Evolutionary conservation across 2,113 vertebrate genomes (phyloP).

Genomic region (Mugil cephalus): DNA sequence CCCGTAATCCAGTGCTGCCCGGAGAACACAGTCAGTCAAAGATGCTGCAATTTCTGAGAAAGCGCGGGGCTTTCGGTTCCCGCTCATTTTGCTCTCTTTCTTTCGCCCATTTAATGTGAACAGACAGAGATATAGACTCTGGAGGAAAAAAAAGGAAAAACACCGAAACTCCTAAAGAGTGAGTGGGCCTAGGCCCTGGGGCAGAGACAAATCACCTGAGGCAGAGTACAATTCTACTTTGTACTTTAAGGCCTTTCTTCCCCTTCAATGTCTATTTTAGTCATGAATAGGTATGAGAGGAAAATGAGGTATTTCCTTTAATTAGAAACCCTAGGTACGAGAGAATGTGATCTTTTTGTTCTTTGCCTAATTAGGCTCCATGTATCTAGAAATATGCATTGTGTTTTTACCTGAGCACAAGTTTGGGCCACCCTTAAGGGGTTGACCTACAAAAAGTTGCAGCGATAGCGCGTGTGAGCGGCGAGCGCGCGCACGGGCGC

Average conservation of each 20-base stretch:
- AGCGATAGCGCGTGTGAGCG: slow-evolving; percentile 5
- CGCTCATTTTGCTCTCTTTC: slow-evolving; percentile 3
- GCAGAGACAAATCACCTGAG: slow-evolving; percentile 73
- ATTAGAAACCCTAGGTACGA: slow-evolving; percentile 76
- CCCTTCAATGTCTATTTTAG: slow-evolving; percentile 73
- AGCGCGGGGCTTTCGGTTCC: slow-evolving; percentile 23
- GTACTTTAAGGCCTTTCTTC: slow-evolving; percentile 65
- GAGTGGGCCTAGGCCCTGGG: slow-evolving; percentile 66
- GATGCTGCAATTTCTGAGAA: slow-evolving; percentile 20
- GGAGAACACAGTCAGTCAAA: slow-evolving; percentile 35
- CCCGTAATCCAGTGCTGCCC: background rate
- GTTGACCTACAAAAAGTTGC: slow-evolving; percentile 80
- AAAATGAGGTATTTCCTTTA: slow-evolving; percentile 80
- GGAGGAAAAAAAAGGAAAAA: slow-evolving; percentile 35
- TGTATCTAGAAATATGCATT: slow-evolving; percentile 72
- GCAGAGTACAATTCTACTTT: slow-evolving; percentile 72
- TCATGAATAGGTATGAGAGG: slow-evolving; percentile 82
- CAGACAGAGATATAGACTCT: slow-evolving; percentile 45
- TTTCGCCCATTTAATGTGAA: slow-evolving; percentile 44
- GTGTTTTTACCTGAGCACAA: slow-evolving; percentile 74
- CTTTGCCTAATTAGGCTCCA: slow-evolving; percentile 77
- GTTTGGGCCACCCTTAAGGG: slow-evolving; percentile 77
- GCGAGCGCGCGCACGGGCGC: background rate
- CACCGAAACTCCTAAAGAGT: slow-evolving; percentile 45
- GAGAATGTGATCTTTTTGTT: slow-evolving; percentile 79